A percentile compares a stretch with the other conserved stretches of the same genome.
These are phyloP conservation scores for Cordilura impudica DNA, from an alignment of 2,888 invertebrate species.

Conservation along the genomic window DNA sequence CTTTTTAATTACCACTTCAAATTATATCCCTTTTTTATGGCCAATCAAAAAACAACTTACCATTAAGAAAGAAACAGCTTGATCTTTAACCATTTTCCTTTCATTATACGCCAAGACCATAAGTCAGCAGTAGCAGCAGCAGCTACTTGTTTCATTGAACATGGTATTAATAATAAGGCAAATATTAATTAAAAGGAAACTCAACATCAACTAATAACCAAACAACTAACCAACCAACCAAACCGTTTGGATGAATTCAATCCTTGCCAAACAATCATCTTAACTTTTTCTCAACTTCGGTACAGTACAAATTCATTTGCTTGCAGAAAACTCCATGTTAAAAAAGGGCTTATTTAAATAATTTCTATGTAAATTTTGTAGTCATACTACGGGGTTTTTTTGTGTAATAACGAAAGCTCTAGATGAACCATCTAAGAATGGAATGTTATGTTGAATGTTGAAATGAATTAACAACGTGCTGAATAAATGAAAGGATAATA, in stretches of 20 bases:
- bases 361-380: constrained; percentile 56
- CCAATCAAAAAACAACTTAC: constrained; percentile 1
- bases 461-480: constrained; percentile 75
- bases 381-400: not conserved
- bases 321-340: constrained; percentile 25
- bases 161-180: constrained; percentile 55
- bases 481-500: constrained; percentile 77
- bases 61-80: constrained; percentile 23
- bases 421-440: constrained; percentile 28
- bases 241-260: not conserved
- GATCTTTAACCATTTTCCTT: constrained; percentile 21
- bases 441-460: constrained; percentile 63
- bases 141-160: constrained; percentile 25
- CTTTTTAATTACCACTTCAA: constrained; percentile 55
- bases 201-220: constrained; percentile 45
- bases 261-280: constrained; percentile 7
- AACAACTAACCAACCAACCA: constrained; percentile 5
- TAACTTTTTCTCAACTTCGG: not conserved
- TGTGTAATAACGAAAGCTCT: not conserved
- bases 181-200: constrained; percentile 65
- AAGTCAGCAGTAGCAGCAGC: constrained; percentile 7
- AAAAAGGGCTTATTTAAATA: constrained; percentile 52
- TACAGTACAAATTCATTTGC: not conserved
- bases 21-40: constrained; percentile 38
- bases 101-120: constrained; percentile 27